Evolutionary conservation across 2,113 vertebrate species (phyloP).

Genomic region (Potamarius usumacintae): DNA sequence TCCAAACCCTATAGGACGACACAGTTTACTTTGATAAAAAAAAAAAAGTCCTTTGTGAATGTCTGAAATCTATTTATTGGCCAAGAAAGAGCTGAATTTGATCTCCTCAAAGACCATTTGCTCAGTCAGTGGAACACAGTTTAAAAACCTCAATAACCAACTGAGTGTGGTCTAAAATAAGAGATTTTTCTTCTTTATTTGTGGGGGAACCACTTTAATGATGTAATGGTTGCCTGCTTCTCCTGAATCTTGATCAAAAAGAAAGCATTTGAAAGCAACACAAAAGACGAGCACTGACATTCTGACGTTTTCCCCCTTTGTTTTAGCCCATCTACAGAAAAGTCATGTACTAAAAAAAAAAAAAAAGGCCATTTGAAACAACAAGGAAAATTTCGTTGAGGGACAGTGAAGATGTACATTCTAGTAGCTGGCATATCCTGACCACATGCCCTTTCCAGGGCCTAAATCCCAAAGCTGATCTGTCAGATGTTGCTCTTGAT

Average conservation of each 20-base stretch:
- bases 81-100: constrained; percentile 33
- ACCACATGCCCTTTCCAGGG: neutral
- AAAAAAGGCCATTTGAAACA: constrained; percentile 5
- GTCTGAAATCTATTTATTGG: constrained; percentile 43
- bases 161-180: constrained; percentile 49
- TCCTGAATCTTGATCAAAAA: constrained; percentile 30
- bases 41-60: constrained; percentile 9
- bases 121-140: constrained; percentile 44
- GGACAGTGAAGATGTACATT: constrained; percentile 16
- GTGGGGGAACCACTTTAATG: constrained; percentile 49
- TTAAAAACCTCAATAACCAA: constrained; percentile 46
- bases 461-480: constrained; percentile 26
- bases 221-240: constrained; percentile 31
- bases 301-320: neutral
- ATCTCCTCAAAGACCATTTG: constrained; percentile 48
- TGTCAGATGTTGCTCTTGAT: constrained; percentile 19
- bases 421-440: constrained; percentile 10
- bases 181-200: constrained; percentile 36
- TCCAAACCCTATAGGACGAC: constrained; percentile 41
- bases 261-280: constrained; percentile 32
- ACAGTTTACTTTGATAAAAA: constrained; percentile 28
- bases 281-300: constrained; percentile 41
- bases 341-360: constrained; percentile 2
- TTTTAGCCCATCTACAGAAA: constrained; percentile 2
- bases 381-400: neutral